phyloP scores from a whole-genome alignment of 2,888 invertebrate genomes.

The Mantis religiosa region DNA sequence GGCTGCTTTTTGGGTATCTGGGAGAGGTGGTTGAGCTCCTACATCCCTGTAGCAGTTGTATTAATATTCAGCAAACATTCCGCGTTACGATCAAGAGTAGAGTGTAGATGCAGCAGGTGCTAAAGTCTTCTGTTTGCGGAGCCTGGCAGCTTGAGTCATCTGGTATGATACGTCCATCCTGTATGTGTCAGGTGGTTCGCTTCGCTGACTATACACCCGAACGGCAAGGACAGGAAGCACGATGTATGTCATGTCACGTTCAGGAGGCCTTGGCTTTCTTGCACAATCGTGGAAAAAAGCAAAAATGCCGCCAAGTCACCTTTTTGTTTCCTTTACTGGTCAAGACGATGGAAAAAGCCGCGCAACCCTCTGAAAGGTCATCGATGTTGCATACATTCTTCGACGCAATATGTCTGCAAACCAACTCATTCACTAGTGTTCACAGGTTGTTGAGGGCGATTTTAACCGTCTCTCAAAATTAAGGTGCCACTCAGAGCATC shows the following conservation, averaged over 20 bases:
- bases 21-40: too few relatives aligned
- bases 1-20: too few relatives aligned
- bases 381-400: too few relatives aligned
- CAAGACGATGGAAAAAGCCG: background rate
- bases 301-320: background rate
- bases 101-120: background rate
- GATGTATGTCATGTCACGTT: background rate
- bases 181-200: background rate
- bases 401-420: too few relatives aligned
- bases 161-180: slow-evolving; percentile 12
- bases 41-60: too few relatives aligned
- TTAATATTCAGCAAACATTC: background rate
- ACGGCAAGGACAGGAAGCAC: background rate
- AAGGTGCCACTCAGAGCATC: too few relatives aligned
- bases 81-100: background rate
- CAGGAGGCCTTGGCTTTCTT: background rate
- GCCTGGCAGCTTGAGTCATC: background rate
- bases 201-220: background rate
- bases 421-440: too few relatives aligned
- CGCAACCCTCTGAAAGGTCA: background rate
- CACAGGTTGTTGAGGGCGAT: too few relatives aligned
- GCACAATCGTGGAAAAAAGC: background rate
- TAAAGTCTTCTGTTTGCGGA: background rate
- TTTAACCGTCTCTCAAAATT: too few relatives aligned
- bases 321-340: background rate